Conservation (phyloP, 2,797 vertebrate species). For the Lindbergichthys nudifrons region DNA sequence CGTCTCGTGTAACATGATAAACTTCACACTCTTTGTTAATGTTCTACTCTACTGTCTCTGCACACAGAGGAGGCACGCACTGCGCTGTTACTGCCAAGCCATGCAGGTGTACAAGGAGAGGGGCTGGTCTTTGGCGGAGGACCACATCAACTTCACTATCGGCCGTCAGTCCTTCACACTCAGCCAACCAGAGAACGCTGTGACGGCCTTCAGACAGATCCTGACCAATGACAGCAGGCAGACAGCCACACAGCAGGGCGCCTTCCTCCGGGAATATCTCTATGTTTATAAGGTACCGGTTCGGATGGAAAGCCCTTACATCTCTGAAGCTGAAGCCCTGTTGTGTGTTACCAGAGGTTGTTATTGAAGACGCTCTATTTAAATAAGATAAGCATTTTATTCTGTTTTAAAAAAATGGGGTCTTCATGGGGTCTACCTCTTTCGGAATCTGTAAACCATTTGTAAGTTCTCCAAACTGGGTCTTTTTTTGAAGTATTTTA, state of each 20-base stretch:
- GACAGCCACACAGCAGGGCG: constrained; percentile 92
- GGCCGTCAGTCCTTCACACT: constrained; percentile 96
- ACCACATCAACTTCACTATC: constrained; percentile 99
- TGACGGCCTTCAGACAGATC: constrained; percentile 94
- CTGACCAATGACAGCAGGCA: constrained; percentile 96
- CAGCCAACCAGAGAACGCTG: constrained; percentile 90
- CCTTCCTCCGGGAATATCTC: constrained; percentile 97
- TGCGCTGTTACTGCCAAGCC: constrained; percentile 97
- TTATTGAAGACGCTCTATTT: too few species aligned
- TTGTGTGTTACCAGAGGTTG: too few species aligned
- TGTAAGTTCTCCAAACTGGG: too few species aligned
- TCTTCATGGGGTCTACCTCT: too few species aligned
- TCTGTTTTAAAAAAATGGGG: too few species aligned
- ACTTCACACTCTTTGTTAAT: neutral
- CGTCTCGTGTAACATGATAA: neutral
- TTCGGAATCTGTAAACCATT: too few species aligned
- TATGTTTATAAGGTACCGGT: constrained; percentile 93
- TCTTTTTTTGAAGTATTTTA: too few species aligned
- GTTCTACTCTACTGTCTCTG: constrained; percentile 1
- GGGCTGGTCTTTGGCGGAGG: constrained; percentile 96
- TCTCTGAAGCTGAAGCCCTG: too few species aligned
- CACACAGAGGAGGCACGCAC: constrained; percentile 91
- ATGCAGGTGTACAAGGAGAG: constrained; percentile 98
- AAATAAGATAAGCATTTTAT: too few species aligned
- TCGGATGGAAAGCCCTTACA: too few species aligned